Conservation (phyloP, 2,797 vertebrate genomes). For the Micromesistius poutassou region DNA sequence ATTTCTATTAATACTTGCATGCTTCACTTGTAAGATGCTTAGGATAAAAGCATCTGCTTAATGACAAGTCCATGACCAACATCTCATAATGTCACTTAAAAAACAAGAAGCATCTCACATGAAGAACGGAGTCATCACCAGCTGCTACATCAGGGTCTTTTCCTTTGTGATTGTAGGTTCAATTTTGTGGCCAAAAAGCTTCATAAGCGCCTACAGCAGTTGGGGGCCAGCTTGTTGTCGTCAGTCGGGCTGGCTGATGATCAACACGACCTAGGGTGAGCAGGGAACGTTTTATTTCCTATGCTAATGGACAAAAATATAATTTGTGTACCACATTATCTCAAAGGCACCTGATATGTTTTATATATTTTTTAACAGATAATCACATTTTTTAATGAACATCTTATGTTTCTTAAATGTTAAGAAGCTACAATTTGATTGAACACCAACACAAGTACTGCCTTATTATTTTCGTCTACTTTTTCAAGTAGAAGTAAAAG, state of each 20-base stretch:
- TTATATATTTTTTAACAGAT: background rate
- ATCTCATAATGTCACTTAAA: background rate
- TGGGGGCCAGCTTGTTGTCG: slow-evolving; percentile 79
- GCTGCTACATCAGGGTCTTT: background rate
- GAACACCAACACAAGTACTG: too few relatives aligned
- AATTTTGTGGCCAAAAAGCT: slow-evolving; percentile 97
- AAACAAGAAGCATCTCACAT: background rate
- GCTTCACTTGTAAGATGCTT: background rate
- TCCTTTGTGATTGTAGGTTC: slow-evolving; percentile 73
- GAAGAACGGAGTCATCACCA: background rate
- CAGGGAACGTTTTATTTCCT: background rate
- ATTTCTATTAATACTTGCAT: background rate
- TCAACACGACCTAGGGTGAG: slow-evolving; percentile 94
- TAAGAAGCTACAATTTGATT: too few relatives aligned
- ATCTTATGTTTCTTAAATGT: too few relatives aligned
- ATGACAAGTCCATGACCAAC: background rate
- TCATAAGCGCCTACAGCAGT: slow-evolving; percentile 84
- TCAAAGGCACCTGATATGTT: background rate
- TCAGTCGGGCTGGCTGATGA: slow-evolving; percentile 86
- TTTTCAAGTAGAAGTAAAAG: too few relatives aligned
- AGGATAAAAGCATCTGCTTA: background rate
- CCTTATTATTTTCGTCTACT: too few relatives aligned
- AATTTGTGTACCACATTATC: background rate
- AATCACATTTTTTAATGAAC: too few relatives aligned
- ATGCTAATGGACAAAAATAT: background rate